Evolutionary conservation across 1,140 invertebrate genomes (phyloP).

Genomic region (Platyscapa corneri): DNA sequence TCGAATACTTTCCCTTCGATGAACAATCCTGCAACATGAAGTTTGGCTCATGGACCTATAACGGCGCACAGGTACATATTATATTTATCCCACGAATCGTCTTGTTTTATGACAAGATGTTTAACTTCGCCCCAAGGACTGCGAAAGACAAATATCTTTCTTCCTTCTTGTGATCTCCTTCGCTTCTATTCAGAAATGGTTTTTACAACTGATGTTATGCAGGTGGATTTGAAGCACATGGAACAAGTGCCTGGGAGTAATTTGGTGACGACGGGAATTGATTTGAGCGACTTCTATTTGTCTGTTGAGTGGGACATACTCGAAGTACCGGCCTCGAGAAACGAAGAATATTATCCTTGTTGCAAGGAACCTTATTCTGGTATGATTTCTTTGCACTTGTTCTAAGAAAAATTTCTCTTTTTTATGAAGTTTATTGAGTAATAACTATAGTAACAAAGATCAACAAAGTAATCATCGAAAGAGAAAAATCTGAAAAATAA

Average conservation of each 20-base stretch:
- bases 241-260: conserved; percentile 90
- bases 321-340: conserved; percentile 95
- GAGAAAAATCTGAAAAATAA: too few species aligned
- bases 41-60: conserved; percentile 97
- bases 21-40: conserved; percentile 96
- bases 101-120: too few species aligned
- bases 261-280: conserved; percentile 91
- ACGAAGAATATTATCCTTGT: conserved; percentile 94
- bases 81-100: not conserved
- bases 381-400: conserved; percentile 62
- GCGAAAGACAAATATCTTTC: not conserved
- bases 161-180: not conserved
- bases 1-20: conserved; percentile 97
- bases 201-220: conserved; percentile 66
- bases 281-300: conserved; percentile 96
- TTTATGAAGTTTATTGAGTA: too few species aligned
- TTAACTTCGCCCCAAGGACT: not conserved
- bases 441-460: too few species aligned
- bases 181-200: not conserved
- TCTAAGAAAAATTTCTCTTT: not conserved
- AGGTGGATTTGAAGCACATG: conserved; percentile 94
- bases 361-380: conserved; percentile 88
- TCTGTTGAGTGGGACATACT: conserved; percentile 99
- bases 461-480: too few species aligned
- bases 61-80: conserved; percentile 84